Evolutionary conservation across 1,140 invertebrate species (phyloP), one percentile per base, ranked within the genome.

Genomic region (Lasioglossum albipes): DNA sequence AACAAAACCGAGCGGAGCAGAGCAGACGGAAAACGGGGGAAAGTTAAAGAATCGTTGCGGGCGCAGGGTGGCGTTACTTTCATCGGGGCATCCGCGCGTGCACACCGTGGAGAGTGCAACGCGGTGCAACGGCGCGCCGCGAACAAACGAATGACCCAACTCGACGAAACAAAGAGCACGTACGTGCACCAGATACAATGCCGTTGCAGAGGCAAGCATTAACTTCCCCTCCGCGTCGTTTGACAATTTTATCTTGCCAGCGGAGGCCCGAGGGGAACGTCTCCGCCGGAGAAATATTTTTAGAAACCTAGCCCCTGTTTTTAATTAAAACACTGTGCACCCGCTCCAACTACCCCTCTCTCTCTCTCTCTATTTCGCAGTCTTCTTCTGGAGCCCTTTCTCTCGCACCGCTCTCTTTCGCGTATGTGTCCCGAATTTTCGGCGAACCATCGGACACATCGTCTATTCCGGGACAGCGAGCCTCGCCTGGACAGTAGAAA

Each of bases 151-250:
- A 85, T 71, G 75, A 77, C 41, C 82, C 78, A 62, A 81, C 73
- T 84, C 66, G 70, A 36, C 66, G 64, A 85, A 84, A 85, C 82
- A 84, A 85, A 85, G 82, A 78, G 84, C 74, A 57, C 22, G 78
- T 85, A 85, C 79, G 82, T 84, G 84, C 74, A 66, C 49, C 81
- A 85, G 81, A 85, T 85, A 81, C 64, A 81, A 83, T 65, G 72
- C 49, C 31, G 57, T 27, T 36, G 10, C 54, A 57, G n/a, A 57
- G 57, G 4, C 70, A 27, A 41, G 54, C 70, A 62, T 61, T 62
- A 72, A 64, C n/a, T 20, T 61, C 70, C 12, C 31, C 13, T 20
- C 41, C 22, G 68, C 65, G 27, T 59, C n/a, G 65, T 75, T 79
- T 79, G 59, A 84, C 76, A 84, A 84, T 84, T 84, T 84, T 72